Evolutionary conservation across 2,888 invertebrate genomes (phyloP).

Genomic region (Drosophila nigricruria): DNA sequence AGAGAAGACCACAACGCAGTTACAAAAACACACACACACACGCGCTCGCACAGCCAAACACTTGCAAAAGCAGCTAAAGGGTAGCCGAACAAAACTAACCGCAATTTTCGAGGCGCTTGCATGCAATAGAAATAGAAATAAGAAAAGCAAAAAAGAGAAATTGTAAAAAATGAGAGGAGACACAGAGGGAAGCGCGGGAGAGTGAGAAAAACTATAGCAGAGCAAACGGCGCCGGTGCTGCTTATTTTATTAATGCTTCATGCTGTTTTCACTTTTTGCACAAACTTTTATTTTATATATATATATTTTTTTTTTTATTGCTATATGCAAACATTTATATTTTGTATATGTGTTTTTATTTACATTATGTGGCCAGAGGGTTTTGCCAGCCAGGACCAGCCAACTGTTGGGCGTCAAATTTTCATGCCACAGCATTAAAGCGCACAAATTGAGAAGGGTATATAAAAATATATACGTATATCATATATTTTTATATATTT

Average conservation of each 20-base stretch:
- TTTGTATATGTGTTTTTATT: constrained; percentile 53
- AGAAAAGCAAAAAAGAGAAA: constrained; percentile 22
- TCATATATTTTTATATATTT: not conserved
- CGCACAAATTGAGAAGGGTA: not conserved
- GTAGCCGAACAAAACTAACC: constrained; percentile 68
- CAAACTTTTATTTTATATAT: constrained; percentile 17
- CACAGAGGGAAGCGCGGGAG: not conserved
- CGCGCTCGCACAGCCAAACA: constrained; percentile 41
- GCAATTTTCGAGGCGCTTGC: constrained; percentile 82
- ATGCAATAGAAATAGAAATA: constrained; percentile 59
- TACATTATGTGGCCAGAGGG: constrained; percentile 50
- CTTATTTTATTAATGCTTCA: constrained; percentile 72
- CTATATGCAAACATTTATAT: constrained; percentile 54
- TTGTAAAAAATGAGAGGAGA: constrained; percentile 1
- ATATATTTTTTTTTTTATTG: constrained; percentile 22
- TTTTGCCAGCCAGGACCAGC: constrained; percentile 27
- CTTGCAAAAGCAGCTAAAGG: constrained; percentile 44
- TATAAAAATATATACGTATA: not conserved
- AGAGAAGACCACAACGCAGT: constrained; percentile 71
- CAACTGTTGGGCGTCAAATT: constrained; percentile 45
- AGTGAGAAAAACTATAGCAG: constrained; percentile 25
- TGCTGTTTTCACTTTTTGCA: constrained; percentile 56
- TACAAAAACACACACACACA: constrained; percentile 49
- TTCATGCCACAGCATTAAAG: constrained; percentile 19
- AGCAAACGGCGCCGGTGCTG: constrained; percentile 44